Conservation (phyloP, 2,113 vertebrate genomes). For the Melanotaenia duboulayi region DNA sequence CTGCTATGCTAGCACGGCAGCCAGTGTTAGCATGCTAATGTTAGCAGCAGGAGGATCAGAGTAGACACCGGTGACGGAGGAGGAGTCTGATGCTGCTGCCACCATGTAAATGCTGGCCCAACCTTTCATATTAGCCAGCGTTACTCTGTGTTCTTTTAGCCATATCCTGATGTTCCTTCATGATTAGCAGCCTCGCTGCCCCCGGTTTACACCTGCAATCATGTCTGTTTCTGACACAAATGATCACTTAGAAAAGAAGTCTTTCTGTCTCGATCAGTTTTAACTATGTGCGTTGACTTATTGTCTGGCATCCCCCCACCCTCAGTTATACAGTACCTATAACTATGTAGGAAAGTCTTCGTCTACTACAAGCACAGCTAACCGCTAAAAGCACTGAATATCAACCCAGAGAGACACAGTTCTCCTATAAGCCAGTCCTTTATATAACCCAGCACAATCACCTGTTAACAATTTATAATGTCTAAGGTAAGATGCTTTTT, state of each 20-base stretch:
- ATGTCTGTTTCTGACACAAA: not conserved
- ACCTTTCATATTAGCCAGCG: conserved; percentile 42
- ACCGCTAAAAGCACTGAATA: not conserved
- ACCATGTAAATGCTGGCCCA: conserved; percentile 62
- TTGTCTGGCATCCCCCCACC: conserved; percentile 65
- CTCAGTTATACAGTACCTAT: conserved; percentile 42
- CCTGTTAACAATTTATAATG: conserved; percentile 5
- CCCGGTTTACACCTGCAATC: conserved; percentile 1
- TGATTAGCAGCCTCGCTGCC: not conserved
- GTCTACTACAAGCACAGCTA: not conserved
- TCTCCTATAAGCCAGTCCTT: conserved; percentile 24
- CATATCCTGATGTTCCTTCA: not conserved
- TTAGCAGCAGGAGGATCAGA: conserved; percentile 40
- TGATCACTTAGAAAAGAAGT: conserved; percentile 6
- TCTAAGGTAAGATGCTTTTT: conserved; percentile 4
- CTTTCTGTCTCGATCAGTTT: conserved; percentile 33
- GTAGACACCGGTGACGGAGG: conserved; percentile 72
- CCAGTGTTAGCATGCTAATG: conserved; percentile 49
- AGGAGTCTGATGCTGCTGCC: conserved; percentile 66
- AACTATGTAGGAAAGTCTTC: conserved; percentile 49
- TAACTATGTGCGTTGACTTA: conserved; percentile 37
- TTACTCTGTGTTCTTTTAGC: conserved; percentile 30
- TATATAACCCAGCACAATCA: conserved; percentile 22
- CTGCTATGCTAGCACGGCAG: conserved; percentile 29
- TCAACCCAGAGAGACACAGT: not conserved